Conservation (phyloP, 37 sponge, comb jelly and placozoan species). For the Petrosia ficiformis region DNA sequence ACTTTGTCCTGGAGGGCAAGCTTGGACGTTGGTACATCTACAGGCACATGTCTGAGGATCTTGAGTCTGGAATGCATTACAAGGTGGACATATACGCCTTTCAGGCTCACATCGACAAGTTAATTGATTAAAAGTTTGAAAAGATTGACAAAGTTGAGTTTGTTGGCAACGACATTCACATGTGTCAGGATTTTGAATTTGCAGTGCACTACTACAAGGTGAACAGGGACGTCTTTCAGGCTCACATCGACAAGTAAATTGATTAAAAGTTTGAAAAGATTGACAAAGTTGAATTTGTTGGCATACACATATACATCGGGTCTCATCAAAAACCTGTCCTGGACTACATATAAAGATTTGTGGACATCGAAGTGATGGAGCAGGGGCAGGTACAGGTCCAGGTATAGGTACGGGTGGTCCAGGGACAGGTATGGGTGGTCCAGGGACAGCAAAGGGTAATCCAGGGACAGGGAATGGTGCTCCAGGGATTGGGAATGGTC, state of each 20-base stretch:
- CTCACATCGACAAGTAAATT: constrained; percentile 44
- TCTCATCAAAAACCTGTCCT: constrained; percentile 2
- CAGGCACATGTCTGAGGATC: not conserved
- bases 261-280: not conserved
- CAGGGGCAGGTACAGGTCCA: not conserved
- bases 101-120: not conserved
- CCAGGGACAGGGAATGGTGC: not conserved
- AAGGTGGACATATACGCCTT: not conserved
- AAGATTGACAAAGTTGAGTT: not conserved
- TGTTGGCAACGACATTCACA: not conserved
- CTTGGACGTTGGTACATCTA: not conserved
- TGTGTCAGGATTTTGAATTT: not conserved
- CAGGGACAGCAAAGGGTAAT: not conserved
- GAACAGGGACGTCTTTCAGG: constrained; percentile 13
- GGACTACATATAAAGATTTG: not conserved
- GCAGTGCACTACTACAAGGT: constrained; percentile 1
- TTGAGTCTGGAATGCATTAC: not conserved
- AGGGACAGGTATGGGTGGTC: not conserved
- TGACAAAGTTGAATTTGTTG: not conserved
- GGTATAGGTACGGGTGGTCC: not conserved
- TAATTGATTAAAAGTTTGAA: not conserved
- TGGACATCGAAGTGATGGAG: not conserved
- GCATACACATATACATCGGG: not conserved
- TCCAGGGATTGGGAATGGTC: not conserved
- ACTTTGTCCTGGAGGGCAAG: not conserved